Evolutionary conservation across 2,797 vertebrate genomes (phyloP).

Genomic region (Sarcophilus harrisii): DNA sequence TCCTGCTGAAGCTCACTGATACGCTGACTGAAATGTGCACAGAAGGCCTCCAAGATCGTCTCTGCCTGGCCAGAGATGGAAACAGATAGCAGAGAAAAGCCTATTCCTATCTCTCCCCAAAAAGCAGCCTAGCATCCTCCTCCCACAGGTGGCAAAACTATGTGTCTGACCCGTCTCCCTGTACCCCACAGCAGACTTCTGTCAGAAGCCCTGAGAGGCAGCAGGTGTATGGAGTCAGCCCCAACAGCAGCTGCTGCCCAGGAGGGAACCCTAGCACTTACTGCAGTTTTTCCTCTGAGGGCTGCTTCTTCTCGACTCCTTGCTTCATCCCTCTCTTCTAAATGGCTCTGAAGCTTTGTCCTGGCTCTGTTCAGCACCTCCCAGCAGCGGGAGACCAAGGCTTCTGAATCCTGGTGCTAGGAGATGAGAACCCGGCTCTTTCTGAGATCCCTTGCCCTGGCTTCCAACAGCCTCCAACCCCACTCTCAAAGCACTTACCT

Average conservation of each 20-base stretch:
- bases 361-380: constrained; percentile 80
- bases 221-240: not conserved
- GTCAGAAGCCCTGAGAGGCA: constrained; percentile 11
- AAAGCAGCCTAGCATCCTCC: not conserved
- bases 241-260: not conserved
- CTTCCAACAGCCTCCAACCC: constrained; percentile 25
- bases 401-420: constrained; percentile 83
- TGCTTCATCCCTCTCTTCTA: constrained; percentile 87
- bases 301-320: constrained; percentile 86
- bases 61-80: constrained; percentile 85
- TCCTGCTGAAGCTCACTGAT: constrained; percentile 87
- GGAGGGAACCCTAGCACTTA: constrained; percentile 77
- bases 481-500: constrained; percentile 78
- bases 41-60: constrained; percentile 87
- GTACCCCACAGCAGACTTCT: constrained; percentile 24
- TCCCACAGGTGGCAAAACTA: too few species aligned
- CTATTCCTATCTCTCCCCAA: not conserved
- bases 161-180: not conserved
- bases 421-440: constrained; percentile 11
- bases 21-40: constrained; percentile 84
- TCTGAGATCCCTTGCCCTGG: not conserved
- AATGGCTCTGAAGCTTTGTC: constrained; percentile 85
- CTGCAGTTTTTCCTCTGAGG: constrained; percentile 86
- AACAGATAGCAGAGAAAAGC: constrained; percentile 33
- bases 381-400: constrained; percentile 83